phyloP scores from a whole-genome alignment of 1,140 invertebrate genomes.

The Bombus terrestris region DNA sequence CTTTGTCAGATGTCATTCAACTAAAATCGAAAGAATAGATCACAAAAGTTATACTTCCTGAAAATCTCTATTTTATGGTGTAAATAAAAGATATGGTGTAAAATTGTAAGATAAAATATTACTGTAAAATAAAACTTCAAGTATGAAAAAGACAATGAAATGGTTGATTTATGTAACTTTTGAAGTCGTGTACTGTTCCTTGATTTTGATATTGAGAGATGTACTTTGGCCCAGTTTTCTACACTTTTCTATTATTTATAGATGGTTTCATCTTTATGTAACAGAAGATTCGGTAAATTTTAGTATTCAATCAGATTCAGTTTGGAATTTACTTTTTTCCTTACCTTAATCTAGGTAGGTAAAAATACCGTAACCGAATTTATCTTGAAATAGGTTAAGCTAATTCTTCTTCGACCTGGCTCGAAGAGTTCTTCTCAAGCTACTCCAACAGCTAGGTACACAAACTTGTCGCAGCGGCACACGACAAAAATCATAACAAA shows the following conservation, averaged over 20 bases:
- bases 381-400: background rate
- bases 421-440: background rate
- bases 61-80: too few species aligned
- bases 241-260: background rate
- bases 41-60: too few species aligned
- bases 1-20: too few species aligned
- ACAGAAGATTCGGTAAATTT: background rate
- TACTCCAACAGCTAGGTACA: background rate
- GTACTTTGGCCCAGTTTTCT: background rate
- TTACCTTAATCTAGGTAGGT: background rate
- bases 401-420: background rate
- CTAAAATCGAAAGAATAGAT: too few species aligned
- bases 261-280: background rate
- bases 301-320: background rate
- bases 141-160: background rate
- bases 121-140: background rate
- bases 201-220: background rate
- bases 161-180: background rate
- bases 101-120: too few species aligned
- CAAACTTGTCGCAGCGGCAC: background rate
- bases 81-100: too few species aligned
- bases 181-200: background rate
- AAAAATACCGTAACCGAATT: background rate
- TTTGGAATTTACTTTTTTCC: background rate
- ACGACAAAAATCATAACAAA: background rate